Percentiles rank a stretch among this genome's conserved stretches.
Conservation (phyloP, 2,888 invertebrate genomes). For the Pocota personata region DNA sequence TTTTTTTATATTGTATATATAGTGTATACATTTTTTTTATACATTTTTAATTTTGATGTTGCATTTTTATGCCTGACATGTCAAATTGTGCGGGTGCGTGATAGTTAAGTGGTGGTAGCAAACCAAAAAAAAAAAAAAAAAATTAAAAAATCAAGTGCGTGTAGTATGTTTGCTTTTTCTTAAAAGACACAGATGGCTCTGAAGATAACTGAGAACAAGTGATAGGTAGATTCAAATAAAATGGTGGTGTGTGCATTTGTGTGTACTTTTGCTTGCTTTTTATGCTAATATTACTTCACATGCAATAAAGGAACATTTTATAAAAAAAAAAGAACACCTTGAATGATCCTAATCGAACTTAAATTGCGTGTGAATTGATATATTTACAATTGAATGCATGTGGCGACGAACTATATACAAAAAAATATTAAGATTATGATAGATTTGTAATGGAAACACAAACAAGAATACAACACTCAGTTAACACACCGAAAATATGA, state of each 20-base stretch:
- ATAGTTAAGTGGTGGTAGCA: neutral
- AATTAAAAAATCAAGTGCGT: neutral
- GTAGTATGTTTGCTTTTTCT: neutral
- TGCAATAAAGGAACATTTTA: neutral
- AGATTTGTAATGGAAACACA: no score
- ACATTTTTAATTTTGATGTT: slow-evolving; percentile 2
- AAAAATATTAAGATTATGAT: neutral
- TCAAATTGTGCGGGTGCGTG: slow-evolving; percentile 4
- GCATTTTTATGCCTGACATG: slow-evolving; percentile 1
- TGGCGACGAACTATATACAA: slow-evolving; percentile 5
- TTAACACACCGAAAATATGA: neutral
- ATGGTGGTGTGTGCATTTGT: neutral
- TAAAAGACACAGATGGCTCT: neutral
- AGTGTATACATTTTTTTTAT: no score
- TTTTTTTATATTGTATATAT: no score
- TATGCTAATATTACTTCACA: neutral
- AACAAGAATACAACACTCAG: slow-evolving; percentile 10
- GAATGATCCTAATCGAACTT: neutral
- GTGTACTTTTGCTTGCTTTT: neutral
- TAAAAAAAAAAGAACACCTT: neutral
- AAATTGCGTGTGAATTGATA: neutral
- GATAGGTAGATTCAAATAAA: neutral
- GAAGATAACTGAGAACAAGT: neutral
- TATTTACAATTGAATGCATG: slow-evolving; percentile 7
- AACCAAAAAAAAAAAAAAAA: neutral